These are phyloP conservation scores for Drosophila truncata DNA, from an alignment of 1,140 invertebrate genomes.

Conservation along the genomic window DNA sequence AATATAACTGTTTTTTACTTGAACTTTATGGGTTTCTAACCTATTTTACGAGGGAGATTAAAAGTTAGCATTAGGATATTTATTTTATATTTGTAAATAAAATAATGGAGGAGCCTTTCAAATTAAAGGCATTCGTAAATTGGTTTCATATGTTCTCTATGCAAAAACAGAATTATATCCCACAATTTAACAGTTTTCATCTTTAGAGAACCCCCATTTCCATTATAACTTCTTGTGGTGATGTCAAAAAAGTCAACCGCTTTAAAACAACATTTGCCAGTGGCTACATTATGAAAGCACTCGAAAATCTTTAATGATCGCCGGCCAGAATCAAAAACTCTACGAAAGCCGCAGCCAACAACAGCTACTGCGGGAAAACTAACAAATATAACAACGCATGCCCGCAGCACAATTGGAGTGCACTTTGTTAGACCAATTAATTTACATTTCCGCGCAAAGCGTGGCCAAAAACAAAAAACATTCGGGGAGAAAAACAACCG, in stretches of 20 bases:
- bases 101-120: no score
- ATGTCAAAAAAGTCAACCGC: constrained; percentile 50
- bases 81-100: no score
- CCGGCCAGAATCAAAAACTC: constrained; percentile 26
- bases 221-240: constrained; percentile 45
- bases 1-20: no score
- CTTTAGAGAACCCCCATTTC: constrained; percentile 4
- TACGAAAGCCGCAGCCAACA: constrained; percentile 32
- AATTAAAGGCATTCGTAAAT: no score
- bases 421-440: constrained; percentile 84
- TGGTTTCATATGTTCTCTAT: no score
- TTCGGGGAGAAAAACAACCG: constrained; percentile 2
- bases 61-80: no score
- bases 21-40: no score
- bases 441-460: constrained; percentile 82
- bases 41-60: no score
- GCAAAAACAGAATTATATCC: neutral
- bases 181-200: constrained; percentile 3
- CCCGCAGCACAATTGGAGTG: constrained; percentile 71
- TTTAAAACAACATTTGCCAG: constrained; percentile 4
- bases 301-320: constrained; percentile 60
- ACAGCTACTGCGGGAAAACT: constrained; percentile 31
- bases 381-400: constrained; percentile 55
- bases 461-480: constrained; percentile 49
- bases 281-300: constrained; percentile 36